Evolutionary conservation across 2,797 vertebrate species (phyloP).

Genomic region (Chrosomus eos): DNA sequence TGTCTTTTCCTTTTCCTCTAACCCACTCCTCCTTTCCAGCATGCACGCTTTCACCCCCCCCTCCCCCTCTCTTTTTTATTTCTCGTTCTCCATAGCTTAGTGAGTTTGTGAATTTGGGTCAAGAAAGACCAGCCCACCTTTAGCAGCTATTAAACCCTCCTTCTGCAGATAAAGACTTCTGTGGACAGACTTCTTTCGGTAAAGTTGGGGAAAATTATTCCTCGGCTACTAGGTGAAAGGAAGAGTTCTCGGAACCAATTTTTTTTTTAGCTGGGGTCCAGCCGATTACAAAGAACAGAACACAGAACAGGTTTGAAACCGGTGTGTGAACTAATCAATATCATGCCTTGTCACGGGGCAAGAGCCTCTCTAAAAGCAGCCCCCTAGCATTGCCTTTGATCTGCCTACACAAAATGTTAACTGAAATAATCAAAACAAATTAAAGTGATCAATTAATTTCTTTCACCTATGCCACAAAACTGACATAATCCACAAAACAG

Average conservation of each 20-base stretch:
- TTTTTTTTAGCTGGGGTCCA: background rate
- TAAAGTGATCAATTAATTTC: too few species aligned
- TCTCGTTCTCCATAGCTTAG: constrained; percentile 50
- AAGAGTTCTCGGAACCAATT: background rate
- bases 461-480: too few species aligned
- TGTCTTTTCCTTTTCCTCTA: constrained; percentile 56
- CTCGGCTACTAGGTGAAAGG: constrained; percentile 24
- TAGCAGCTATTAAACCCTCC: constrained; percentile 73
- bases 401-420: background rate
- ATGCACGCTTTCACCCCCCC: constrained; percentile 28
- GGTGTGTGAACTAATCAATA: background rate
- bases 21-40: constrained; percentile 28
- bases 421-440: too few species aligned
- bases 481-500: too few species aligned
- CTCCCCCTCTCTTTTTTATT: background rate
- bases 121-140: constrained; percentile 69
- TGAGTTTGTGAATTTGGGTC: constrained; percentile 70
- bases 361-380: background rate
- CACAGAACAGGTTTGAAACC: background rate
- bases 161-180: constrained; percentile 70
- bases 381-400: background rate
- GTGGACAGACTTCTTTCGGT: constrained; percentile 68
- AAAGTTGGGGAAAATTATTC: constrained; percentile 59
- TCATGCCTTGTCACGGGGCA: background rate
- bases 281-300: background rate